phyloP scores from a whole-genome alignment of 2,797 vertebrate species.

The Enteromius treurensis region DNA sequence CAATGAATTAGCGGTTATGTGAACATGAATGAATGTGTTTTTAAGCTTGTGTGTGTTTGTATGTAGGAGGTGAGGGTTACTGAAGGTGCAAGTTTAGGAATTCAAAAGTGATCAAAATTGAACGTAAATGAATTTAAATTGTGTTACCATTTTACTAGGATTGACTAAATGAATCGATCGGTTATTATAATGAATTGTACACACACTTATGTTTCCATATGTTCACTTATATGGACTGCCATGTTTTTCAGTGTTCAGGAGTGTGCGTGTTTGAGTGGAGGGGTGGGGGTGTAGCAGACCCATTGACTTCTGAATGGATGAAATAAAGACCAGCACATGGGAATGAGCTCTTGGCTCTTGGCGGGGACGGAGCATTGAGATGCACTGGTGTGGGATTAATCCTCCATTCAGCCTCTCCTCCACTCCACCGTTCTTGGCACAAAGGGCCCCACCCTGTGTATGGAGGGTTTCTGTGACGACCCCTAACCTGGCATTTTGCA shows the following conservation, averaged over 20 bases:
- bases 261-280: slow-evolving; percentile 32
- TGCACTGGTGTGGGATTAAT: slow-evolving; percentile 80
- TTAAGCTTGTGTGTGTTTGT: slow-evolving; percentile 27
- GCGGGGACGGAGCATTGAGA: slow-evolving; percentile 70
- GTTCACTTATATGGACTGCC: background rate
- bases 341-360: slow-evolving; percentile 63
- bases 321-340: slow-evolving; percentile 69
- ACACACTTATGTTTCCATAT: slow-evolving; percentile 44
- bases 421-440: slow-evolving; percentile 67
- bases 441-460: slow-evolving; percentile 71
- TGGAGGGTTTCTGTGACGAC: slow-evolving; percentile 70
- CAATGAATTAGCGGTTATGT: slow-evolving; percentile 46
- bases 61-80: background rate
- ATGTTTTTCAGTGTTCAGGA: slow-evolving; percentile 18
- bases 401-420: slow-evolving; percentile 77
- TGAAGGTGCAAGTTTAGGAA: background rate
- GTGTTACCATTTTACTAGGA: background rate
- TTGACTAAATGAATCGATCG: background rate
- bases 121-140: background rate
- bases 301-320: slow-evolving; percentile 59
- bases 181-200: slow-evolving; percentile 29
- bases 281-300: slow-evolving; percentile 47
- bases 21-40: slow-evolving; percentile 29
- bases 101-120: slow-evolving; percentile 2
- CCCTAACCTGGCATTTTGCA: slow-evolving; percentile 73